Percentiles rank a stretch among this genome's conserved stretches.
phyloP scores from a whole-genome alignment of 2,113 vertebrate genomes.

The Campylomormyrus tamandua region DNA sequence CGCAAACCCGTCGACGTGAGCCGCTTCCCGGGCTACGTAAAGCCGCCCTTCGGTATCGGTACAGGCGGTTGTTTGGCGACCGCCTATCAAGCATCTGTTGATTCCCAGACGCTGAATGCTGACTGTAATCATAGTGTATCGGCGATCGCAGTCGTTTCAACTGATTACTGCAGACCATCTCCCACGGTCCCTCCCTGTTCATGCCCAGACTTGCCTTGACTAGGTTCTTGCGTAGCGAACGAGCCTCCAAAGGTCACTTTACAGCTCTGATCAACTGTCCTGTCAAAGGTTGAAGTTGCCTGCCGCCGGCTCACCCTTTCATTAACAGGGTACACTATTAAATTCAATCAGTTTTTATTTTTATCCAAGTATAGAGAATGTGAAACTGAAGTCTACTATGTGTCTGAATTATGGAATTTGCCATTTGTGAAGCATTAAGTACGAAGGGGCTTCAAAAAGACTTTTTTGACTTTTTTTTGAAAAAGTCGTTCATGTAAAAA shows the following conservation, averaged over 20 bases:
- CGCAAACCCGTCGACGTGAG: not conserved
- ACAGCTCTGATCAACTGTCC: not conserved
- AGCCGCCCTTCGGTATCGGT: not conserved
- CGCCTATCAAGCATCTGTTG: not conserved
- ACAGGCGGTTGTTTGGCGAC: not conserved
- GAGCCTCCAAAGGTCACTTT: not conserved
- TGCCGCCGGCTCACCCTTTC: not conserved
- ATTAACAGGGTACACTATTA: not conserved
- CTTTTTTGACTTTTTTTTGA: too few species aligned
- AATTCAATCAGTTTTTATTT: not conserved
- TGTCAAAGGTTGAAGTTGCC: not conserved
- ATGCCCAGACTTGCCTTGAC: constrained; percentile 14
- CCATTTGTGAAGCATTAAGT: not conserved
- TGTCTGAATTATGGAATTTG: not conserved
- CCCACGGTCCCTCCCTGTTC: not conserved
- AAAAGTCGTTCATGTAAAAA: not conserved
- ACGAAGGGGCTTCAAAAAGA: not conserved
- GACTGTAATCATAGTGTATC: not conserved
- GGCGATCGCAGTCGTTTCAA: not conserved
- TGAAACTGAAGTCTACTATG: not conserved
- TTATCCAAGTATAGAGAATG: not conserved
- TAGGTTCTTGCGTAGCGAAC: not conserved
- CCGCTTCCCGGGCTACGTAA: not conserved
- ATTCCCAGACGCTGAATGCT: not conserved
- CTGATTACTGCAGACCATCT: not conserved